Base-by-base conservation (phyloP, 2,113 vertebrate genomes). In the Lepidothrix coronata region DNA sequence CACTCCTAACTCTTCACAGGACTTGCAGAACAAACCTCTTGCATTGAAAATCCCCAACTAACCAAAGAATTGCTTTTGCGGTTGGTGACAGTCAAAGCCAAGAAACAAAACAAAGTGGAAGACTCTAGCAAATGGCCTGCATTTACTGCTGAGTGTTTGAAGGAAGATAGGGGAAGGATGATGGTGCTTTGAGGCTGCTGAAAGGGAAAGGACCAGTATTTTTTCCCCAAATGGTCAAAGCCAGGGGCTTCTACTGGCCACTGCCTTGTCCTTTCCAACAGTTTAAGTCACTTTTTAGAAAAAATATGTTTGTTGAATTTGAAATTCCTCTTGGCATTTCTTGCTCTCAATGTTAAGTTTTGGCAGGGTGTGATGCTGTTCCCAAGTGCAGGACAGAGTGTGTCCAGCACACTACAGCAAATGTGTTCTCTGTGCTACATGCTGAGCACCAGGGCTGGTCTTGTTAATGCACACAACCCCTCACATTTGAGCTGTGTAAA, bases 401-500 rank as follows among this genome's bases (percentile, higher is more conserved):
- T 77, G 49, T 41, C 24, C 27, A 51, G 82, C 52, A 44, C 10
- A 8, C 78, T 84, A 78, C 43, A 71, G 39, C 22, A 89, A 77
- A 85, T 12, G 20, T 75, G 43, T 20, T 85, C 67, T 91, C 61
- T 73, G 72, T 70, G 59, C 63, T 62, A 14, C 75, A 63, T 19
- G 67, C 95, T 86, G 93, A 88, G 71, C 18, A 58, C 63, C 55
- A 88, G 4, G 1, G 1, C 91, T 79, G 33, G 9, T 62, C 73
- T 87, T 52, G 55, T 68, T 94, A 81, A 87, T 2, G 9, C 19
- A 55, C 43, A 49, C 28, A 66, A 1, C 9, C 41, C 16, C 55
- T 79, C 74, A 10, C 76, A 81, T 95, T 31, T 94, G 92, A 75
- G 30, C 71, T 57, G 51, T 44, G 65, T 70, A 85, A 97, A 89